Evolutionary conservation across 1,140 invertebrate species (phyloP).

Genomic region (Trachymyrmex septentrionalis): DNA sequence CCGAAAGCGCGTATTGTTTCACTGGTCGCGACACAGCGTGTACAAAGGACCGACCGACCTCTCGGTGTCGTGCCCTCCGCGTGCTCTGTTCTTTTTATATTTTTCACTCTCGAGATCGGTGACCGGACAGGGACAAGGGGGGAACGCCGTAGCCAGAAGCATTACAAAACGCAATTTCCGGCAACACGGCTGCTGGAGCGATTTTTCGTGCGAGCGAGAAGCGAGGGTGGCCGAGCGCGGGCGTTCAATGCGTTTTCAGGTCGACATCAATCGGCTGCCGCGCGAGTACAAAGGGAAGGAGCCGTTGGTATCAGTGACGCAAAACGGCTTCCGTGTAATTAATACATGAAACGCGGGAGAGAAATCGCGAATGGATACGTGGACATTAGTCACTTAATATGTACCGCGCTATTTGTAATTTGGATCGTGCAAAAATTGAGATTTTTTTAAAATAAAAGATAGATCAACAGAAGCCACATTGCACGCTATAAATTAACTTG

Average conservation of each 20-base stretch:
- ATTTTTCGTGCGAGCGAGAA: conserved; percentile 61
- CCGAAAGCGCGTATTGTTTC: conserved; percentile 79
- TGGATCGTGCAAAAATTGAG: not conserved
- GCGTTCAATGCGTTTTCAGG: conserved; percentile 66
- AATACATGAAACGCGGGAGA: conserved; percentile 59
- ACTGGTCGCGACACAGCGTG: conserved; percentile 61
- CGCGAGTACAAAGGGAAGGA: conserved; percentile 53
- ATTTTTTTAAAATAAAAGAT: not conserved
- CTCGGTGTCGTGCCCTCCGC: conserved; percentile 13
- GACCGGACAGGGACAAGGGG: not conserved
- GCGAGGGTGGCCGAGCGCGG: conserved; percentile 53
- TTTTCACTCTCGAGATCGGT: conserved; percentile 65
- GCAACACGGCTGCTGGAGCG: conserved; percentile 64
- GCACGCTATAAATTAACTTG: no score
- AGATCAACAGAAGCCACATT: no score
- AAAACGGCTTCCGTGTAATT: conserved; percentile 71
- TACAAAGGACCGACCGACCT: conserved; percentile 67
- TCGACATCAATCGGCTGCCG: conserved; percentile 69
- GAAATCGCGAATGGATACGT: not conserved
- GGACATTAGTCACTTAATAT: conserved; percentile 6
- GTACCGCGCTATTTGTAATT: not conserved
- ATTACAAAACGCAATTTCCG: conserved; percentile 81
- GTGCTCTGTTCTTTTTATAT: conserved; percentile 70
- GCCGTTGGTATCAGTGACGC: conserved; percentile 66
- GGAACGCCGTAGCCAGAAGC: conserved; percentile 62